phyloP scores from a whole-genome alignment of 2,888 invertebrate species.

The Polymixis lichenea region DNA sequence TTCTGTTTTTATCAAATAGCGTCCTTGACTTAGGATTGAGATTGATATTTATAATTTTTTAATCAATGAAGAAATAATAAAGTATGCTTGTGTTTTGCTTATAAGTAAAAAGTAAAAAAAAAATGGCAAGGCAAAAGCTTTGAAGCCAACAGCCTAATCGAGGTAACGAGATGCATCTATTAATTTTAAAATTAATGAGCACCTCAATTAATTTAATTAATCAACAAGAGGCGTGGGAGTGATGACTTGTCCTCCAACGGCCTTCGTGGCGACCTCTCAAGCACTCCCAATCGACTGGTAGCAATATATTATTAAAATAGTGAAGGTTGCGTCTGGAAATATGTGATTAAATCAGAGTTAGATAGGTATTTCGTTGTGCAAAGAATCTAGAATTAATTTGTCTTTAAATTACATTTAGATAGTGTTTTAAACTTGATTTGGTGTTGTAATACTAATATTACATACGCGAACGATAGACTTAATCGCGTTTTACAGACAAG shows the following conservation, averaged over 20 bases:
- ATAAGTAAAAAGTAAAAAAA: not conserved
- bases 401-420: constrained; percentile 18
- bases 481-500: not conserved
- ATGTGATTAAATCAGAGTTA: constrained; percentile 50
- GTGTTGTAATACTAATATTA: constrained; percentile 24
- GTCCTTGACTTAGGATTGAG: not conserved
- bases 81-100: not conserved
- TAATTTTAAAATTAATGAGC: constrained; percentile 47
- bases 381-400: constrained; percentile 46
- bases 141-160: not conserved
- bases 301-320: constrained; percentile 57
- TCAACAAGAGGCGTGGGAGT: constrained; percentile 50
- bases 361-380: constrained; percentile 41
- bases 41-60: not conserved
- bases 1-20: not conserved
- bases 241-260: constrained; percentile 28
- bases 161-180: constrained; percentile 23
- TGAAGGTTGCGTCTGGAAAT: constrained; percentile 53
- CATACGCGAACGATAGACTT: not conserved
- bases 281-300: constrained; percentile 29
- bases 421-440: constrained; percentile 20
- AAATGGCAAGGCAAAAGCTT: constrained; percentile 12
- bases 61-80: not conserved
- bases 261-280: constrained; percentile 56
- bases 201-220: constrained; percentile 48